Evolutionary conservation across 2,888 invertebrate species (phyloP), one percentile per base, ranked within the genome.

Genomic region (Petrolisthes manimaculis): DNA sequence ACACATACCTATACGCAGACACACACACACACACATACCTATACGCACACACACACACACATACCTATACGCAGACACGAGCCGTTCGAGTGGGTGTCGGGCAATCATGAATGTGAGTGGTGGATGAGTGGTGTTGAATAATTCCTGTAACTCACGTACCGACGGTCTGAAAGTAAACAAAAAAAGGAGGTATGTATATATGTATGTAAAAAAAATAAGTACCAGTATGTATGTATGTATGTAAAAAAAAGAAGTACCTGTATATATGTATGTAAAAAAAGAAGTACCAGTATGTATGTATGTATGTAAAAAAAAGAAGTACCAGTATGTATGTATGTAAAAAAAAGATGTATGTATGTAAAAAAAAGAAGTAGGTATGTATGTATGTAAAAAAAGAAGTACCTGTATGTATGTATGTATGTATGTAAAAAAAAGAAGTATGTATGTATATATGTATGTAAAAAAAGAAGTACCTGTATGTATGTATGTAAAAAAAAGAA

Each of bases 61-160:
- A 3, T 71, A 89, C 90, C 90, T 90, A 74, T 88, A 90, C 14
- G 82, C 90, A 54, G 90, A 90, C 51, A 90, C 90, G n/a, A 90
- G 90, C 4, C 90, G 71, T 24, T 89, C 69, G 1, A 90, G 74
- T 21, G 90, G 90, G 54, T 90, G 90, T 14, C 90, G 67, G 5
- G 84, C 86, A 6, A 90, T 90, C 85, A 90, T 85, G 61, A 90
- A 89, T 78, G 81, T 71, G 37, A 90, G 74, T 4, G 90, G 80
- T 4, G 67, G 83, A 8, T 83, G 54, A 0, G 86, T 82, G 18
- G 37, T 61, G 54, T 90, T 89, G 80, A 89, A 54, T 8, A 37
- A n/a, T 18, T 67, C 61, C n/a, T 84, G 77, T n/a, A 90, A 82
- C n/a, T 89, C 85, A 12, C 81, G 80, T 5, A 86, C 84, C 9